Evolutionary conservation across 2,797 vertebrate species (phyloP), one percentile per base, ranked within the genome.

Genomic region (Cephalopachus bancanus): DNA sequence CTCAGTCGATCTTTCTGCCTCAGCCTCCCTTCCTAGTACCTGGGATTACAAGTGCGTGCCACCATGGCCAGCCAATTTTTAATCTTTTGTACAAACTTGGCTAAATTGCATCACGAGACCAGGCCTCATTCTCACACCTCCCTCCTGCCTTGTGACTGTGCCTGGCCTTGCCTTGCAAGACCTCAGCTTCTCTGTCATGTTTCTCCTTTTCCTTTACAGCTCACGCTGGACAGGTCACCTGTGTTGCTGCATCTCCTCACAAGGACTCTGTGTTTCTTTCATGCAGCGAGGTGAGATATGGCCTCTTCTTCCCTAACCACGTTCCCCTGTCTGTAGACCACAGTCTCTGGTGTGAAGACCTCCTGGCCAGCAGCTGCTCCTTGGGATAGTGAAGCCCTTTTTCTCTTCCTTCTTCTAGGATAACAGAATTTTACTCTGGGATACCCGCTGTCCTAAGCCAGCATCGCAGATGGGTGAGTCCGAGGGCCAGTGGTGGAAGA

Each of bases 251-350:
- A 98, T 99, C 99, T 97, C 99, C 99, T 57, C 98, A 98, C 60
- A 99, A 99, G 7, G 99, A 99, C 62, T 99, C 99, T 12, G 93
- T 99, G 93, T 99, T 99, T 98, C 98, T 99, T 96, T 99, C 99
- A 64, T 99, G 99, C 98, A 98, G 99, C 81, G 99, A 99, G 98
- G 99, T 99, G 98, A 99, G 98, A 64, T 67, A 4, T 7, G 55
- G 37, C 60, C 6, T 16, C 55, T 65, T 55, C 30, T 85, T 28
- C 28, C 26, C 44, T 28, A 49, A 8, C 67, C 28, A 20, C 12
- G 22, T 16, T 51, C 24, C 33, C 0, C 15, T 55, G 11, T 90
- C 14, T 17, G 7, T 16, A 26, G 67, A 53, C 94, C 84, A 65
- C 3, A 64, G 62, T 76, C 44, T n/a, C 37, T 79, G 16, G 12